A percentile compares a stretch with the other conserved stretches of the same genome.
phyloP scores from a whole-genome alignment of 2,797 vertebrate genomes.

The Acomys russatus region DNA sequence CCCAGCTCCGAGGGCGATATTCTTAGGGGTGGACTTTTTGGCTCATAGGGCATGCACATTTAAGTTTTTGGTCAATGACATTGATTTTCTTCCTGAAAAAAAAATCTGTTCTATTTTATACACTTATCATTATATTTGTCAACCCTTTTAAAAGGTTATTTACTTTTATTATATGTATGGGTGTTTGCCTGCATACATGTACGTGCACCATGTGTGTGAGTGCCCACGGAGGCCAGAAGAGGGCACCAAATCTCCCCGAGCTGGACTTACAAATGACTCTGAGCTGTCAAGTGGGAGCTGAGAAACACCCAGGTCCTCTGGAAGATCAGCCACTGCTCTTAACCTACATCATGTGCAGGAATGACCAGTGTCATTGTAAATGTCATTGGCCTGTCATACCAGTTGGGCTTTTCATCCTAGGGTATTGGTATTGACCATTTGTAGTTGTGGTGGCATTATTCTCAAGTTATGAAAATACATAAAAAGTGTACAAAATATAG shows the following conservation, averaged over 20 bases:
- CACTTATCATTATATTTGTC: neutral
- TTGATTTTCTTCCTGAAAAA: slow-evolving; percentile 27
- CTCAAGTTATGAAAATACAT: slow-evolving; percentile 47
- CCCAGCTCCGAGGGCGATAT: neutral
- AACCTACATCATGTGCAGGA: neutral
- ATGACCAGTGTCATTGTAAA: slow-evolving; percentile 50
- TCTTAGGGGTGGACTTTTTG: slow-evolving; percentile 24
- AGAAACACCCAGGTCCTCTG: neutral
- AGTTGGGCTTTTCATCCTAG: neutral
- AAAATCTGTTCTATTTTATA: slow-evolving; percentile 42
- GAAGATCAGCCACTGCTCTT: neutral
- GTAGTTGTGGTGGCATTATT: neutral
- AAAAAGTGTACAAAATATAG: neutral
- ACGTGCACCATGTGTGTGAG: neutral
- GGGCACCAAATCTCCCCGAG: neutral
- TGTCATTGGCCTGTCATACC: neutral
- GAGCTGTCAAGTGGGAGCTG: neutral
- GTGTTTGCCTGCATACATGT: neutral
- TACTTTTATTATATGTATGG: neutral
- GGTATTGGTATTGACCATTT: neutral
- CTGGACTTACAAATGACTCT: neutral
- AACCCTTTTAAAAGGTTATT: neutral
- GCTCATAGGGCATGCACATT: neutral
- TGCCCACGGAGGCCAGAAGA: neutral
- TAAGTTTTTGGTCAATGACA: slow-evolving; percentile 58